Base-by-base conservation (phyloP, 2,888 invertebrate genomes). In the Mesorhabditis spiculigera region DNA sequence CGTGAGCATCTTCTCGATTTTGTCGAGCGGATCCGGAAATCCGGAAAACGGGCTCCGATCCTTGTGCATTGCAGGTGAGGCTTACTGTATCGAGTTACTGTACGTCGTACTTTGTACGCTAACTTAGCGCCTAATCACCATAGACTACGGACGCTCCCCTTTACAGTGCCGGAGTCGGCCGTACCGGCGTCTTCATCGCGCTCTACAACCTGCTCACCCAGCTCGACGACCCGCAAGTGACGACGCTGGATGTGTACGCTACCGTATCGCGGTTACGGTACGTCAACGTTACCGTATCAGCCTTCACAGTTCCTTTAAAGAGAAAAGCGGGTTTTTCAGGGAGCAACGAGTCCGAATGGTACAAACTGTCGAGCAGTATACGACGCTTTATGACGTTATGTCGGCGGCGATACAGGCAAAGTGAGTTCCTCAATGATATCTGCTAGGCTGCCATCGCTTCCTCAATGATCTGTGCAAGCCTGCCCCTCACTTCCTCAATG, bases 101-200 rank as follows among this genome's bases (percentile, higher is more conserved):
- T 28, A 28, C 28, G 28, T 28, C 28, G 28, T 28, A 28, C 28
- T 28, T 28, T 28, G 28, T 28, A 28, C 28, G 28, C 28, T 28
- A 28, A 28, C 28, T 1, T 28, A 28, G 28, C 28, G 28, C 28
- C 28, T 28, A 28, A 3, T 28, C 28, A 28, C 28, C n/a, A 28
- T 28, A 28, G 28, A 3, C 28, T 28, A 28, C 28, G 3, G 28
- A 50, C 3, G 10, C 8, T 50, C n/a, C 10, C 13, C 8, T 16
- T 77, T 82, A 68, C 71, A 82, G 83, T 66, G 82, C 82, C 13
- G 84, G 84, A n/a, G 77, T 82, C 62, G 83, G 84, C 13, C 71
- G 83, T 63, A 82, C 80, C 4, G 84, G 84, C 5, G 84, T 84
- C 1, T 84, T 78, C 76, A 81, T 84, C 44, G 80, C 79, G n/a